A percentile compares a stretch with the other conserved stretches of the same genome.
Evolutionary conservation across 2,888 invertebrate genomes (phyloP).

Genomic region (Scaptomyza flava): DNA sequence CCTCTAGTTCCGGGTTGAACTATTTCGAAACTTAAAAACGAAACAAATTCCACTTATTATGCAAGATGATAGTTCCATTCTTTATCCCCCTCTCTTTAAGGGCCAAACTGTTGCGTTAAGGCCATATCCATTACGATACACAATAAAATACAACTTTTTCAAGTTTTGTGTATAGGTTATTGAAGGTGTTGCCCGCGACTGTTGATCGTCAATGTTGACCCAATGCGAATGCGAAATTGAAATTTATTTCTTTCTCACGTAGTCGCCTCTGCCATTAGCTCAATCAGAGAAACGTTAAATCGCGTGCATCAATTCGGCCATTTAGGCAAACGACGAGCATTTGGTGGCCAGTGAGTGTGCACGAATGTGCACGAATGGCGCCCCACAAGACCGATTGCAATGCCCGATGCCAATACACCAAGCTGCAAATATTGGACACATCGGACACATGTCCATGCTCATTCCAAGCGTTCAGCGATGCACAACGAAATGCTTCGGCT

Average conservation of each 20-base stretch:
- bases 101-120: slow-evolving; percentile 5
- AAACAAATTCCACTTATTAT: no score
- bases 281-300: slow-evolving; percentile 79
- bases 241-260: slow-evolving; percentile 84
- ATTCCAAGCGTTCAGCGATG: slow-evolving; percentile 64
- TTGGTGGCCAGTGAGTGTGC: slow-evolving; percentile 10
- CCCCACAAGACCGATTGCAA: slow-evolving; percentile 31
- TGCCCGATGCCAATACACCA: slow-evolving; percentile 21
- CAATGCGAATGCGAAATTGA: slow-evolving; percentile 81
- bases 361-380: slow-evolving; percentile 44
- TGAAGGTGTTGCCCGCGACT: slow-evolving; percentile 10
- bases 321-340: slow-evolving; percentile 48
- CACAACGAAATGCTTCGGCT: slow-evolving; percentile 66
- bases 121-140: slow-evolving; percentile 2
- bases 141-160: neutral
- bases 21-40: no score
- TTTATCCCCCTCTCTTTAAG: neutral
- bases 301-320: slow-evolving; percentile 77
- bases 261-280: slow-evolving; percentile 78
- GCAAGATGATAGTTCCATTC: no score
- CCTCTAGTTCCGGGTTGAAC: no score
- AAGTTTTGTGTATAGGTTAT: slow-evolving; percentile 9
- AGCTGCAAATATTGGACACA: slow-evolving; percentile 16
- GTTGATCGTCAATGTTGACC: slow-evolving; percentile 56
- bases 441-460: slow-evolving; percentile 59